These are phyloP conservation scores for Hephaestus fuliginosus DNA, from an alignment of 2,797 vertebrate species.

Conservation along the genomic window DNA sequence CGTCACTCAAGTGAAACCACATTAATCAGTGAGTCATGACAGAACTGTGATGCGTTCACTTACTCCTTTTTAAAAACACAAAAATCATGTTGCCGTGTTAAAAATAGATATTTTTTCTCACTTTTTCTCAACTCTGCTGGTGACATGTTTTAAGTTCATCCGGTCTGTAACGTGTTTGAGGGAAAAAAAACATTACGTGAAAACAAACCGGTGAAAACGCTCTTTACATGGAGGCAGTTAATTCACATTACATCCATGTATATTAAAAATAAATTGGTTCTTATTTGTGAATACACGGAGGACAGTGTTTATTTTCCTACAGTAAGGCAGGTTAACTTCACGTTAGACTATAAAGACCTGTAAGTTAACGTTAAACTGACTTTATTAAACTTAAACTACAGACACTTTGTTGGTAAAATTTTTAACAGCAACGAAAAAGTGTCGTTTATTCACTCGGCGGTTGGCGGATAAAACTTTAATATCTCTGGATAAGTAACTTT, in stretches of 20 bases:
- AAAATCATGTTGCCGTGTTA: not conserved
- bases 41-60: not conserved
- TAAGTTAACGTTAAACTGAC: slow-evolving; percentile 13
- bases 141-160: slow-evolving; percentile 21
- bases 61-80: not conserved
- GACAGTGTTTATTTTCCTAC: slow-evolving; percentile 14
- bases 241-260: not conserved
- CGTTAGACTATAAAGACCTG: slow-evolving; percentile 33
- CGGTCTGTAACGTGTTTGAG: slow-evolving; percentile 18
- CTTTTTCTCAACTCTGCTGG: not conserved
- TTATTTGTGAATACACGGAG: not conserved
- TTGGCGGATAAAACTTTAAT: slow-evolving; percentile 30
- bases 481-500: slow-evolving; percentile 66
- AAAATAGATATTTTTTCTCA: not conserved
- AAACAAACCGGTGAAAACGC: not conserved
- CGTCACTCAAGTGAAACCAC: slow-evolving; percentile 77
- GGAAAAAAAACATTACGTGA: slow-evolving; percentile 1
- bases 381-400: not conserved
- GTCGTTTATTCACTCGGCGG: not conserved
- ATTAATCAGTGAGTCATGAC: slow-evolving; percentile 63
- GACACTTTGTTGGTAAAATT: not conserved
- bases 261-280: not conserved
- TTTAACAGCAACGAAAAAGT: not conserved
- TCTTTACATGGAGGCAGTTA: not conserved
- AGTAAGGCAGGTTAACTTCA: slow-evolving; percentile 41